These are phyloP conservation scores for Callosobruchus maculatus DNA, from an alignment of 2,888 invertebrate genomes.

Conservation along the genomic window DNA sequence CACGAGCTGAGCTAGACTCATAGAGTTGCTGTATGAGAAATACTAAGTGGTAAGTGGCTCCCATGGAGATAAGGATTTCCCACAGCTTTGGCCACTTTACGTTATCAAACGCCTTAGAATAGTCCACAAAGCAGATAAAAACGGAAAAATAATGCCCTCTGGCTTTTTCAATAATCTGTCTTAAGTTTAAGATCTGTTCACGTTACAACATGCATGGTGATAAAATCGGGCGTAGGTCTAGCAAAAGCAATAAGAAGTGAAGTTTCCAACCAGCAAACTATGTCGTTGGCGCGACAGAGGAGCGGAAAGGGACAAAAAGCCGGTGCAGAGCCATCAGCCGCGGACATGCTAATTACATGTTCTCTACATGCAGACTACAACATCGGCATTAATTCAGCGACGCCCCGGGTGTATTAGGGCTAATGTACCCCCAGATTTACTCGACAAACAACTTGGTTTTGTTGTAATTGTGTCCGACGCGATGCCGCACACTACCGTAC, in stretches of 20 bases:
- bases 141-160: no score
- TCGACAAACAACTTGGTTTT: slow-evolving; percentile 48
- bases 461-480: slow-evolving; percentile 45
- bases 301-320: slow-evolving; percentile 41
- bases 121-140: no score
- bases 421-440: slow-evolving; percentile 44
- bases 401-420: slow-evolving; percentile 43
- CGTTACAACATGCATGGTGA: no score
- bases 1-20: no score
- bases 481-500: slow-evolving; percentile 38
- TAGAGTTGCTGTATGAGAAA: no score
- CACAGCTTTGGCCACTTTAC: no score
- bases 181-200: no score
- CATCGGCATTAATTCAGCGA: slow-evolving; percentile 49
- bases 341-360: slow-evolving; percentile 52
- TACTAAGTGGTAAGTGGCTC: no score
- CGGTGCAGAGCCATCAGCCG: slow-evolving; percentile 41
- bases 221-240: no score
- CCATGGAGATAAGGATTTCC: no score
- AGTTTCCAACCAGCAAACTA: background rate
- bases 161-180: no score
- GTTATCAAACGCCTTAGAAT: no score
- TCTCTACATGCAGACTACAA: slow-evolving; percentile 50
- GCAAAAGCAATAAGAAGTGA: background rate
- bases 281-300: slow-evolving; percentile 23